These are phyloP conservation scores for Saxidomus purpurata DNA, from an alignment of 1,140 invertebrate species.

Conservation along the genomic window DNA sequence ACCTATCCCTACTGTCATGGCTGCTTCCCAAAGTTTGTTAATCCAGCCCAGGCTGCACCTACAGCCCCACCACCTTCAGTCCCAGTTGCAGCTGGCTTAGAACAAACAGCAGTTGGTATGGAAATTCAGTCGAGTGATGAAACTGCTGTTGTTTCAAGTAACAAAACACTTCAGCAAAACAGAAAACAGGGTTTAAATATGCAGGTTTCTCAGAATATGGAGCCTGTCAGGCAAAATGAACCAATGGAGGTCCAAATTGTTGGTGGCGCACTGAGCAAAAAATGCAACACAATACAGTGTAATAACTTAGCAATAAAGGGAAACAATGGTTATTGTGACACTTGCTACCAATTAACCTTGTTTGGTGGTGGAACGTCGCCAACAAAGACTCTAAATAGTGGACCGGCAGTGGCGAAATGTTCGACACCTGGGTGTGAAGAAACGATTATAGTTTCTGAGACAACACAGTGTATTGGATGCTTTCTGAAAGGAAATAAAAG, in stretches of 20 bases:
- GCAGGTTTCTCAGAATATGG: not conserved
- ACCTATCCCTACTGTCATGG: conserved; percentile 81
- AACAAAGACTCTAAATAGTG: not conserved
- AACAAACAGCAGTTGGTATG: not conserved
- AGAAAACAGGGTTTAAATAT: not conserved
- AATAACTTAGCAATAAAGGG: conserved; percentile 9
- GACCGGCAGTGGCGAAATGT: not conserved
- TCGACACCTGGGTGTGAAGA: conserved; percentile 15
- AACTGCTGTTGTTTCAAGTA: not conserved
- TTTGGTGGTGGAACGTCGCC: not conserved
- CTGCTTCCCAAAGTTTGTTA: conserved; percentile 59
- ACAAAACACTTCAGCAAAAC: not conserved
- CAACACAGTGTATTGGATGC: conserved; percentile 27
- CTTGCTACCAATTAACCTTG: conserved; percentile 52
- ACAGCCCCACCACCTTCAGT: conserved; percentile 26
- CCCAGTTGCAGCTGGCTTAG: not conserved
- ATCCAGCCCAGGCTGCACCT: not conserved
- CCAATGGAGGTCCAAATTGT: conserved; percentile 2
- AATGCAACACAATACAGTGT: not conserved
- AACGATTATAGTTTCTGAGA: not conserved
- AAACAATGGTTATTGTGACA: conserved; percentile 58
- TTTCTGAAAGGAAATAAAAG: conserved; percentile 9
- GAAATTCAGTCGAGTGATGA: not conserved
- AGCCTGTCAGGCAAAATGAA: not conserved
- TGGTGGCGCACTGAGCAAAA: not conserved